Evolutionary conservation across 2,797 vertebrate species (phyloP), one percentile per base, ranked within the genome.

Genomic region (Notoglanidium macrostoma): DNA sequence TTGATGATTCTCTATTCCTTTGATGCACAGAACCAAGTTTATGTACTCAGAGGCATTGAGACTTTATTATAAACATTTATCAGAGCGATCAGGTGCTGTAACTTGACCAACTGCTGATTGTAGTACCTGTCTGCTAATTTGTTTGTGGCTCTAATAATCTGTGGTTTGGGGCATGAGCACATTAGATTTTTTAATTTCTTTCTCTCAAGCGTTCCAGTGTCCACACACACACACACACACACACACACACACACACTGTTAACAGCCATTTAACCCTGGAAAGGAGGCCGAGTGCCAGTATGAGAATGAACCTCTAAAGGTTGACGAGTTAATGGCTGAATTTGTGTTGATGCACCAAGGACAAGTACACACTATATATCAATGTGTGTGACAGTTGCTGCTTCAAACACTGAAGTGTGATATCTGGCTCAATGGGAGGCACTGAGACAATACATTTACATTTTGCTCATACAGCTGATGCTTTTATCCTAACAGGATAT

Each of bases 31-130:
- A 83, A 73, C 19, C 3, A 35, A 40, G 57, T 84, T 85, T 88
- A 86, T 87, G 83, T 72, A 86, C 88, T 89, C 84, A 26, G 74
- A 70, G 86, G 87, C 35, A 21, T 12, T 23, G 26, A 49, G 46
- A 51, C 86, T 89, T 89, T 91, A 91, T 91, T 89, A 88, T 74
- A 86, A 81, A 87, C 87, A 91, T 91, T 88, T 86, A 89, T 91
- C 88, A 88, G 85, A 76, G 51, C 40, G 55, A 85, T 73, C 86
- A 80, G 82, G 84, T 46, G 54, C 44, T 77, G 35, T 83, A 84
- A 86, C 57, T 81, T 55, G 49, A 15, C 23, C 4, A 26, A 35
- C 70, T 73, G 40, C 70, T 73, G 40, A 40, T 17, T 83, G 11
- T 87, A 87, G 83, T 85, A 87, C 77, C 78, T 78, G 44, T 5